Conservation (phyloP, 2,888 invertebrate genomes). For the Drosophila helvetica region DNA sequence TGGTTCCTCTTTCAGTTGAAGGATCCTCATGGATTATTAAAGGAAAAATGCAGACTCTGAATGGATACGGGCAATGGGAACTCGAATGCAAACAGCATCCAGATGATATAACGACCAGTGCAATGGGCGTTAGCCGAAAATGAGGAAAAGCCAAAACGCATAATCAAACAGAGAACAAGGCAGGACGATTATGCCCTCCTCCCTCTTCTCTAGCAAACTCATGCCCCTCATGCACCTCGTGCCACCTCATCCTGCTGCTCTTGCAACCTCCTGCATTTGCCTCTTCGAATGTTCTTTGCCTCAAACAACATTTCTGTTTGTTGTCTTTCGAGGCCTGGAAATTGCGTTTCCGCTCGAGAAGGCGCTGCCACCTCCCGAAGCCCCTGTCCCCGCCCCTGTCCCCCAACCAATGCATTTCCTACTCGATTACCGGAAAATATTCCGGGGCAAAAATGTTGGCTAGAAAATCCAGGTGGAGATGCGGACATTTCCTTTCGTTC, state of each 20-base stretch:
- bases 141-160: slow-evolving; percentile 60
- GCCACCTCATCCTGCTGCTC: not conserved
- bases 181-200: slow-evolving; percentile 27
- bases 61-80: not conserved
- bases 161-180: slow-evolving; percentile 69
- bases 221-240: not conserved
- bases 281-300: slow-evolving; percentile 59
- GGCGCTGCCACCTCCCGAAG: slow-evolving; percentile 5
- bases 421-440: slow-evolving; percentile 19
- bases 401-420: not conserved
- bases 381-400: not conserved
- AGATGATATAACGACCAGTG: slow-evolving; percentile 37
- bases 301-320: slow-evolving; percentile 75
- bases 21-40: slow-evolving; percentile 14
- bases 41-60: slow-evolving; percentile 37
- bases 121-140: slow-evolving; percentile 28
- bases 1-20: not conserved
- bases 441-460: slow-evolving; percentile 24
- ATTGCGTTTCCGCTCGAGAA: slow-evolving; percentile 73
- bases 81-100: slow-evolving; percentile 29
- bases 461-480: slow-evolving; percentile 25
- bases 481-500: slow-evolving; percentile 16
- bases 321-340: slow-evolving; percentile 71
- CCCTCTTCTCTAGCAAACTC: not conserved
- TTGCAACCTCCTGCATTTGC: slow-evolving; percentile 20